Evolutionary conservation across 2,888 invertebrate genomes (phyloP), one percentile per base, ranked within the genome.

Genomic region (Mimachlamys varia): DNA sequence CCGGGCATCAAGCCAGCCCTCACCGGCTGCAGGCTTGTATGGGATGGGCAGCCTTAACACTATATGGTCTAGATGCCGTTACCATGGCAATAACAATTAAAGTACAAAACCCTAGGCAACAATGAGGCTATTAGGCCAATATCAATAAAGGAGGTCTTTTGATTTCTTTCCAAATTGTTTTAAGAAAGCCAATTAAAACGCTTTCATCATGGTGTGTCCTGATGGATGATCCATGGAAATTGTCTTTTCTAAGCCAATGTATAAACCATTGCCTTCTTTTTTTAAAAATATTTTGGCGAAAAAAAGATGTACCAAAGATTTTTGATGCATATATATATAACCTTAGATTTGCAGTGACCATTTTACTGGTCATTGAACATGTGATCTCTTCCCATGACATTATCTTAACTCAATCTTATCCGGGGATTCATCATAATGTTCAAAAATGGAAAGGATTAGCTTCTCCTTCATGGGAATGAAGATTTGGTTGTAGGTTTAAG

Each of bases 91-190:
- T 17, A 53, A 7, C 19, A 19, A 17, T 53, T 17, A 53, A n/a
- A 58, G 58, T 58, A n/a, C 58, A 58, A 58, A 76, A 76, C 76
- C 13, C 1, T 33, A 33, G 22, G 13, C 76, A 76, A 22, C 33
- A 76, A 27, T 76, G 33, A 76, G 76, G 33, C 33, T 76, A 33
- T 76, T 10, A 76, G 76, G n/a, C 22, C 76, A 76, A 76, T 76
- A 76, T 76, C 27, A 76, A 33, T 76, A 22, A 27, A 76, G 7
- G 27, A 76, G 27, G 33, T 15, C 27, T 76, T 76, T 76, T 76
- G 76, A 76, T 76, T 76, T 76, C 76, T 76, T 76, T 76, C 76
- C 76, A 76, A 76, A 33, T 76, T 76, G 27, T 33, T 76, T n/a
- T n/a, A 76, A 13, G 27, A 55, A 27, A 3, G 13, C 5, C n/a